Conservation (phyloP, 2,113 vertebrate genomes). For the Hystrix cristata region DNA sequence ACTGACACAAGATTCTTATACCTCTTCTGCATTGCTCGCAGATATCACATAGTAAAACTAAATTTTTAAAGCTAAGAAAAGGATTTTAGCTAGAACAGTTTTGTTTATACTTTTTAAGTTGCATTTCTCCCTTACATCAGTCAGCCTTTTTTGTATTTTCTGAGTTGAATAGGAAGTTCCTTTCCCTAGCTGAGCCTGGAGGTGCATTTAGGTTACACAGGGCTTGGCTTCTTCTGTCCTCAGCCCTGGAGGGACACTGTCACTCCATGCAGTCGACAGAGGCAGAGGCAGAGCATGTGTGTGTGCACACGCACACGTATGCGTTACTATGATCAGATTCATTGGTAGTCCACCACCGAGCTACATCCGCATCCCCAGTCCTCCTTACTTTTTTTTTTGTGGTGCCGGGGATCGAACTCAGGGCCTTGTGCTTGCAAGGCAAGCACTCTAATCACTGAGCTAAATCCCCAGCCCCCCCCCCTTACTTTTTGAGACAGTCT, state of each 20-base stretch:
- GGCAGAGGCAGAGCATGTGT: background rate
- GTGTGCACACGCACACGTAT: background rate
- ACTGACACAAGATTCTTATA: background rate
- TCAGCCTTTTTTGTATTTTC: background rate
- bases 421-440: no score
- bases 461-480: background rate
- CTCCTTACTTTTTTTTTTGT: background rate
- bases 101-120: slow-evolving; percentile 38
- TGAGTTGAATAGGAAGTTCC: background rate
- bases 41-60: background rate
- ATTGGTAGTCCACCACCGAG: background rate
- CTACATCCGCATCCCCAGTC: background rate
- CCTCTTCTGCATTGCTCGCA: background rate
- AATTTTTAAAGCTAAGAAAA: background rate
- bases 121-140: background rate
- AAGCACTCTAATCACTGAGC: no score
- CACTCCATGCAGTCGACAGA: background rate
- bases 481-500: background rate
- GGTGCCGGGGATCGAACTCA: no score
- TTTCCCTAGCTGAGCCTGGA: background rate
- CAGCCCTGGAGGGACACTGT: accelerated
- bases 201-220: background rate
- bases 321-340: background rate
- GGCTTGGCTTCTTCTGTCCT: background rate
- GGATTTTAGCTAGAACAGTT: background rate